A percentile compares a stretch with the other conserved stretches of the same genome.
phyloP scores from a whole-genome alignment of 1,140 invertebrate genomes.

The Eumaeus atala region DNA sequence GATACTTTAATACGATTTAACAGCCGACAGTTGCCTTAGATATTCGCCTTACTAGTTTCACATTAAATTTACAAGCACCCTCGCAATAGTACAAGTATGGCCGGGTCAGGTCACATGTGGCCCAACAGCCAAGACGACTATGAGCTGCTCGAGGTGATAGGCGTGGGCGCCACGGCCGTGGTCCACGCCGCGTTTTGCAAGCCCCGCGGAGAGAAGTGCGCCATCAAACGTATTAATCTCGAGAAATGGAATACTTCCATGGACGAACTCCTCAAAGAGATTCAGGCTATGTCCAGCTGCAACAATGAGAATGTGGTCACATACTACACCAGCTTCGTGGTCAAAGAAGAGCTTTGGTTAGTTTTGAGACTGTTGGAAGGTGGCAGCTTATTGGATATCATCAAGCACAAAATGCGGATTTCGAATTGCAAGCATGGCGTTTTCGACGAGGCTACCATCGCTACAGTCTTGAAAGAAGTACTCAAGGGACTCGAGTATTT shows the following conservation, averaged over 20 bases:
- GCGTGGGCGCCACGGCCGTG: slow-evolving; percentile 95
- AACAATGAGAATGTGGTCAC: slow-evolving; percentile 99
- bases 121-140: slow-evolving; percentile 96
- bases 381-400: slow-evolving; percentile 97
- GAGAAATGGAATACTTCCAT: slow-evolving; percentile 99
- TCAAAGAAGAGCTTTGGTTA: slow-evolving; percentile 98
- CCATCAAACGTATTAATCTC: slow-evolving; percentile 98
- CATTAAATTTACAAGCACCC: not conserved
- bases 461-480: slow-evolving; percentile 97
- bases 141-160: slow-evolving; percentile 94
- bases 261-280: slow-evolving; percentile 98
- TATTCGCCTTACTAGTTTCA: slow-evolving; percentile 41
- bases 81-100: slow-evolving; percentile 33
- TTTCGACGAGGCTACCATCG: slow-evolving; percentile 98
- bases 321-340: slow-evolving; percentile 99
- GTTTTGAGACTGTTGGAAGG: slow-evolving; percentile 89
- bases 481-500: slow-evolving; percentile 99
- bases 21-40: slow-evolving; percentile 34
- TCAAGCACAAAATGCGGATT: slow-evolving; percentile 96
- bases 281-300: slow-evolving; percentile 98
- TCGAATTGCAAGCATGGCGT: slow-evolving; percentile 97
- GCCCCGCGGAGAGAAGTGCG: slow-evolving; percentile 96
- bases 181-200: slow-evolving; percentile 96
- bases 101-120: slow-evolving; percentile 79
- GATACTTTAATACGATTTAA: slow-evolving; percentile 23